Base-by-base conservation (phyloP, 1,140 invertebrate species). In the Macrobrachium nipponense region DNA sequence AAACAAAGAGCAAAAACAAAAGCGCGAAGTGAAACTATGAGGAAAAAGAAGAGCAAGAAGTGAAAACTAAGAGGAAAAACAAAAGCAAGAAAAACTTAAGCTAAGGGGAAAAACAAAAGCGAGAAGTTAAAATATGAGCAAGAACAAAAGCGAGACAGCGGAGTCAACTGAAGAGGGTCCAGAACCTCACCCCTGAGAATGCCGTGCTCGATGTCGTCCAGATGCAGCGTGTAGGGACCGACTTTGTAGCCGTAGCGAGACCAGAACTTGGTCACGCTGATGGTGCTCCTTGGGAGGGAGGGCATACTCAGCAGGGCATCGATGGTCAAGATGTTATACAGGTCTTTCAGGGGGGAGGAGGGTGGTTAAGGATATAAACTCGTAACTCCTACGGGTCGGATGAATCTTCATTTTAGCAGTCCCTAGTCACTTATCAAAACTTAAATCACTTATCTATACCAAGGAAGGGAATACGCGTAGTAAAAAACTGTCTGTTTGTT, bases 271-370 rank as follows among this genome's bases (percentile, higher is more conserved):
- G 83, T 60, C 61, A 86, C 83, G 66, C 77, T 80, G 83, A 86
- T 51, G 77, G 83, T 86, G 66, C 44, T 61, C 0, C 18, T 14
- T 0, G 83, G 83, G 14, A 86, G 77, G 59, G 64, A 15, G 18
- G 44, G 8, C 68, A 62, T 80, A 68, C 20, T 12, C 12, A 80
- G 64, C 14, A 86, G 51, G 8, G 83, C 64, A 18, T 86, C 75
- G 83, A 86, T 86, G n/a, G 83, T 86, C 68, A 86, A 60, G 27
- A 86, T 20, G 83, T 86, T 86, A 78, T 86, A 86, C 59, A 86
- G 58, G 66, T 86, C 83, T 84, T 51, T 51, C 0, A 5, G 3
- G 12, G 12, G 8, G 12, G 36, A 51, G 17, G 77, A 10, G 17
- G 2, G 18, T 1, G 17, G 77, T 86, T 73, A 86, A 73, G 83